Evolutionary conservation across 2,113 vertebrate species (phyloP).

Genomic region (Cavia aperea): DNA sequence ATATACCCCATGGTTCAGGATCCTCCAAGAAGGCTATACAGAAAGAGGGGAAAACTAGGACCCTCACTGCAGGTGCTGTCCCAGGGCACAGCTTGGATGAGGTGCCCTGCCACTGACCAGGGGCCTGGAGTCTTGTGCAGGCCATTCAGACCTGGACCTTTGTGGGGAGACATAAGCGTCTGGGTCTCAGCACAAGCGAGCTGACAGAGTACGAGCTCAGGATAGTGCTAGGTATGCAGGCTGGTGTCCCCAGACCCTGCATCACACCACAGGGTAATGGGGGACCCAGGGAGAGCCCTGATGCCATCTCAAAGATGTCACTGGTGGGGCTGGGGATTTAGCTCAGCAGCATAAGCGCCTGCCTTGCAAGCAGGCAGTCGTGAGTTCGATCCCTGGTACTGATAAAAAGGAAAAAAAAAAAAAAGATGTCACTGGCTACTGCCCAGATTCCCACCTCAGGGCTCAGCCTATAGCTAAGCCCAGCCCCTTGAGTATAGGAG

Average conservation of each 20-base stretch:
- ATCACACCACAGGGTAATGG: background rate
- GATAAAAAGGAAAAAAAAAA: too few species aligned
- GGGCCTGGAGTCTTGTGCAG: background rate
- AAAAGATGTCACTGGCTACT: background rate
- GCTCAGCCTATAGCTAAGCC: background rate
- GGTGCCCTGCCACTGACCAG: background rate
- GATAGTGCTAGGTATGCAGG: background rate
- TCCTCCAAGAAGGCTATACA: background rate
- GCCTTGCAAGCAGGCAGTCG: too few species aligned
- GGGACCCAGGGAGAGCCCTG: accelerated
- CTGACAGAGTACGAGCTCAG: accelerated
- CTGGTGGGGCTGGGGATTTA: too few species aligned
- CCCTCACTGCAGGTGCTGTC: background rate
- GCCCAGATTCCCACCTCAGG: background rate
- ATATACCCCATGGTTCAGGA: background rate
- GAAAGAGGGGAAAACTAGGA: background rate
- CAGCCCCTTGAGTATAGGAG: background rate
- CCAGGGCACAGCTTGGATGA: background rate
- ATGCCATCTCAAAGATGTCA: background rate
- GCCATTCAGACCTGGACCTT: background rate
- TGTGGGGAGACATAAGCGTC: background rate
- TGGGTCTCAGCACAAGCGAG: background rate
- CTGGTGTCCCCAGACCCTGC: background rate
- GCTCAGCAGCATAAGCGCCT: too few species aligned
- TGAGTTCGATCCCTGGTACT: too few species aligned